Evolutionary conservation across 2,797 vertebrate genomes (phyloP).

Genomic region (Streptopelia turtur): DNA sequence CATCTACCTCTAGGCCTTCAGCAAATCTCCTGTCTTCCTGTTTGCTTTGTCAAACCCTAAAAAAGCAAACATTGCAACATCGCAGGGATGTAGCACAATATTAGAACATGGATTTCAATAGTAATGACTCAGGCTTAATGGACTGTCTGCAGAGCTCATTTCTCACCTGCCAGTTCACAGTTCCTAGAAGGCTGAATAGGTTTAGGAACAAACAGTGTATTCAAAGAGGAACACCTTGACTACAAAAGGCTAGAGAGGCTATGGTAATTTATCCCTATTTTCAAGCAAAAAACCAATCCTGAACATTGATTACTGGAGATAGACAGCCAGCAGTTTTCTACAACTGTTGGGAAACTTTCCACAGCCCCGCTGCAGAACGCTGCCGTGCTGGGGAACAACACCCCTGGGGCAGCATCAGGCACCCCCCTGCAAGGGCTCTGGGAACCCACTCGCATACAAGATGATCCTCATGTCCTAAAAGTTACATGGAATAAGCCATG

Average conservation of each 20-base stretch:
- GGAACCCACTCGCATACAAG: rapidly evolving
- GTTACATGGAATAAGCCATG: neutral
- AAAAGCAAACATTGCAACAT: neutral
- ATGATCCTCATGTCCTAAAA: neutral
- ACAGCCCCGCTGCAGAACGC: neutral
- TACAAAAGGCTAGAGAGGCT: neutral
- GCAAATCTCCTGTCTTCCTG: neutral
- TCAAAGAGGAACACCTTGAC: slow-evolving; percentile 25
- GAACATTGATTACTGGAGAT: slow-evolving; percentile 22
- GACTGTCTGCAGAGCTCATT: neutral
- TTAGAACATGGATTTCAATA: neutral
- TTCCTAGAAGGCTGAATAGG: neutral
- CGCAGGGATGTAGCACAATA: neutral
- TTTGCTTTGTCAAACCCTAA: neutral
- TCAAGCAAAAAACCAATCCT: neutral
- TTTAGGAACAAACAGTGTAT: neutral
- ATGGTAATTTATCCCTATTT: neutral
- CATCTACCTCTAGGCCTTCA: neutral
- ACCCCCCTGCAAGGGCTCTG: too few species aligned
- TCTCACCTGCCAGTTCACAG: neutral
- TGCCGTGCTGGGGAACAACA: neutral
- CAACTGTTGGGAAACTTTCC: neutral
- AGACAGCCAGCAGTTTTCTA: slow-evolving; percentile 18
- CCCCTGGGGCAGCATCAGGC: neutral
- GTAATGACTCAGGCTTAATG: neutral